Evolutionary conservation across 2,113 vertebrate genomes (phyloP), one percentile per base, ranked within the genome.

Genomic region (Protobothrops mucrosquamatus): DNA sequence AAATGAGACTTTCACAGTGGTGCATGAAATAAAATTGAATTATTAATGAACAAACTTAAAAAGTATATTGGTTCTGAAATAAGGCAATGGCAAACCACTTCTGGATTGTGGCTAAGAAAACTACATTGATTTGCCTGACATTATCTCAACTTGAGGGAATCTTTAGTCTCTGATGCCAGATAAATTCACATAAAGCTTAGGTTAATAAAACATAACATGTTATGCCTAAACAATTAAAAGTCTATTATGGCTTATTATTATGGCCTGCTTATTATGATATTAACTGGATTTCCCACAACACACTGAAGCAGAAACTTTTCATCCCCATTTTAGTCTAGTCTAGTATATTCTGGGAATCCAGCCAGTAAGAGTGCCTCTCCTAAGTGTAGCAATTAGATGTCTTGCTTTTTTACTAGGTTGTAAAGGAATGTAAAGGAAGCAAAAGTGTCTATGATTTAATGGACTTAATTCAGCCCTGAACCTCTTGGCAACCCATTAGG

Each of bases 41-140:
- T 85, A 89, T 91, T 91, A 59, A 55, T 39, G 90, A 43, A 39
- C 89, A n/a, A 89, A 43, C 57, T 94, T 43, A 29, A 86, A 43
- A 95, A 93, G 2, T 87, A 93, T 94, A n/a, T 94, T 81, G 74
- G 7, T 81, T 34, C 74, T 81, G 18, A 39, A 43, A 81, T 34
- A 8, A 81, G 34, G 18, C 74, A 81, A 39, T 39, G 34, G 69
- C n/a, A 81, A 81, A 81, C 34, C 3, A 18, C 18, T 81, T 81
- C 34, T 81, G 18, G 18, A 43, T 81, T 43, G 34, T 81, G 34
- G 18, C 34, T 81, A 81, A 81, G 74, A 81, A 81, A 81, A 7
- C 34, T 81, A 81, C 18, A 81, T 43, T 34, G 74, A 81, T 81
- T 81, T 81, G 74, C 34, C 7, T 39, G 3, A 81, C 34, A 20